Percentiles rank a stretch among this genome's conserved stretches.
These are phyloP conservation scores for Melanaphis sacchari DNA, from an alignment of 1,140 invertebrate species.

Conservation along the genomic window DNA sequence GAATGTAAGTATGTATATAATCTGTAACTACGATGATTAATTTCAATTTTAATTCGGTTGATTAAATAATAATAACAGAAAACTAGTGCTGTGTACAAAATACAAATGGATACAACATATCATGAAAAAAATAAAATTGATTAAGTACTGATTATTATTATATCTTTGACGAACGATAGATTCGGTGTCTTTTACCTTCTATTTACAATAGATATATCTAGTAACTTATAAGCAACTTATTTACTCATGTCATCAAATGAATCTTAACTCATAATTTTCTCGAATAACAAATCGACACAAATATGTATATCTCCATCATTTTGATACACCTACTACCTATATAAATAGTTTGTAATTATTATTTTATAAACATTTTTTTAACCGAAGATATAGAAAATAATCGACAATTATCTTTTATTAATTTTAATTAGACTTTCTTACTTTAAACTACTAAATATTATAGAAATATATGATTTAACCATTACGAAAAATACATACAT, in stretches of 20 bases:
- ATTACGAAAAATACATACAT: background rate
- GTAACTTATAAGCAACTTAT: too few species aligned
- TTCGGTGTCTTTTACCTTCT: background rate
- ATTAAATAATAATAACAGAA: background rate
- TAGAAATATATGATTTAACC: background rate
- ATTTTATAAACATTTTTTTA: background rate
- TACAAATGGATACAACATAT: background rate
- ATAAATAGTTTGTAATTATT: background rate
- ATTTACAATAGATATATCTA: too few species aligned
- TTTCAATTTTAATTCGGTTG: background rate
- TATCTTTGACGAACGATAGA: background rate
- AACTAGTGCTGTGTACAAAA: background rate
- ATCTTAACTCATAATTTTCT: too few species aligned
- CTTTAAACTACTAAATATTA: background rate
- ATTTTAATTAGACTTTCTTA: background rate
- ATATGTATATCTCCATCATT: background rate
- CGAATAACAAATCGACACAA: too few species aligned
- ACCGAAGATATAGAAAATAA: background rate
- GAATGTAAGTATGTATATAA: background rate
- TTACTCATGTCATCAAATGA: too few species aligned
- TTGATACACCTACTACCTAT: background rate
- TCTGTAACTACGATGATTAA: background rate
- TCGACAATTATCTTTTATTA: background rate
- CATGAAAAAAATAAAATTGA: conserved; percentile 3
- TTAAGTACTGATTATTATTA: background rate